A percentile compares a stretch with the other conserved stretches of the same genome.
Evolutionary conservation across 2,888 invertebrate genomes (phyloP).

Genomic region (Rutpela maculata): DNA sequence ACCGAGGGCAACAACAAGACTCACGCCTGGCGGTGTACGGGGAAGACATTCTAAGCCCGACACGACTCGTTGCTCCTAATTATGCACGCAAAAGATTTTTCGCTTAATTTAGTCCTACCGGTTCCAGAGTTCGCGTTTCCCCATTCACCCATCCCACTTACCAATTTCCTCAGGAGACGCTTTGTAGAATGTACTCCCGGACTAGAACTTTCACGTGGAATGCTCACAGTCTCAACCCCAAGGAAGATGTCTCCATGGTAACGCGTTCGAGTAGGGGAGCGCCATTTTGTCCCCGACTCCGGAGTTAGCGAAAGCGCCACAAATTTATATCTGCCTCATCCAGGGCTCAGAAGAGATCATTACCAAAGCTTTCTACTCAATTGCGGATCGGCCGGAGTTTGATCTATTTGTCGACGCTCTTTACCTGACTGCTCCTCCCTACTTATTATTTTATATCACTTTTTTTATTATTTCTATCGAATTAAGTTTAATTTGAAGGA

Average conservation of each 20-base stretch:
- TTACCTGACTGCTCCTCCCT: conserved; percentile 64
- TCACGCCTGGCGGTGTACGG: conserved; percentile 54
- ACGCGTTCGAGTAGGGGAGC: conserved; percentile 69
- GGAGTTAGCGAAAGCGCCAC: conserved; percentile 73
- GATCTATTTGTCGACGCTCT: conserved; percentile 74
- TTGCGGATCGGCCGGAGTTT: conserved; percentile 75
- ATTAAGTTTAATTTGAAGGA: conserved; percentile 19
- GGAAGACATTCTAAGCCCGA: conserved; percentile 66
- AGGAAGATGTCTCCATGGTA: conserved; percentile 72
- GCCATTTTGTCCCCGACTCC: conserved; percentile 71
- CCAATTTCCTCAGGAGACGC: conserved; percentile 66
- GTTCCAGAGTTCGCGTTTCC: conserved; percentile 67
- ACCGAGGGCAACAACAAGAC: conserved; percentile 65
- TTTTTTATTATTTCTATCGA: conserved; percentile 41
- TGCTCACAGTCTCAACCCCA: conserved; percentile 66
- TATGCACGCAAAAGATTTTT: conserved; percentile 74
- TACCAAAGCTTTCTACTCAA: conserved; percentile 76
- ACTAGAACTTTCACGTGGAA: background rate
- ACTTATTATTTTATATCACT: conserved; percentile 61
- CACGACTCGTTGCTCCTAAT: conserved; percentile 74
- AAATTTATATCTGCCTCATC: conserved; percentile 76
- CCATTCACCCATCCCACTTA: conserved; percentile 61
- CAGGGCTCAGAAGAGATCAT: conserved; percentile 75
- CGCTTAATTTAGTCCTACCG: conserved; percentile 74
- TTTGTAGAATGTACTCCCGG: conserved; percentile 60